A percentile compares a stretch with the other conserved stretches of the same genome.
Conservation (phyloP, 2,888 invertebrate species). For the Eupeodes latifasciatus region DNA sequence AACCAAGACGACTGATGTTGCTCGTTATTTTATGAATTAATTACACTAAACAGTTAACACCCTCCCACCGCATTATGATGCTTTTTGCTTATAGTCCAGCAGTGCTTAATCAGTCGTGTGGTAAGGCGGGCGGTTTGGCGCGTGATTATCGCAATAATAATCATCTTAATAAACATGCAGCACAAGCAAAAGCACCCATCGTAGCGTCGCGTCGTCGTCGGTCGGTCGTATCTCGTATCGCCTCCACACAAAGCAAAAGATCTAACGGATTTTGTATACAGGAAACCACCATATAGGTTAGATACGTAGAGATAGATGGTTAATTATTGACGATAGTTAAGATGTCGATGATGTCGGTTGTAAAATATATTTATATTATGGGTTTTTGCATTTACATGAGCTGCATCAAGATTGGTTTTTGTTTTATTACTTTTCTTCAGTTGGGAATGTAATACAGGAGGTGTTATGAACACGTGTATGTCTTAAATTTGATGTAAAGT, state of each 20-base stretch:
- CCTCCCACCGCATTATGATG: conserved; percentile 21
- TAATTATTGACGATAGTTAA: conserved; percentile 54
- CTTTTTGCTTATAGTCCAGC: not conserved
- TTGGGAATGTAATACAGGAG: not conserved
- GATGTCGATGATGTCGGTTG: conserved; percentile 50
- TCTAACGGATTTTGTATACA: conserved; percentile 28
- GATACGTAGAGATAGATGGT: conserved; percentile 10
- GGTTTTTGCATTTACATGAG: conserved; percentile 25
- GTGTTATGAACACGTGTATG: conserved; percentile 17
- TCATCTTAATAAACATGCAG: conserved; percentile 30
- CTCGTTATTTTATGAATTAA: conserved; percentile 64
- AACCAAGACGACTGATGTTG: conserved; percentile 14
- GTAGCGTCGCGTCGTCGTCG: not conserved
- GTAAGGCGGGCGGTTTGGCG: conserved; percentile 8
- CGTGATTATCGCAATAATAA: conserved; percentile 56
- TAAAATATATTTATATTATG: conserved; percentile 27
- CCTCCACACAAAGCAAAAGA: conserved; percentile 10
- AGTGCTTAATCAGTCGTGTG: not conserved
- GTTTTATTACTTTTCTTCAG: not conserved
- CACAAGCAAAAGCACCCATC: not conserved
- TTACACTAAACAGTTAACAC: conserved; percentile 17
- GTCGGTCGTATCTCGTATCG: not conserved
- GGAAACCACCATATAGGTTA: conserved; percentile 3
- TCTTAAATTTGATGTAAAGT: not conserved
- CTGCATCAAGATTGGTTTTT: conserved; percentile 9